Percentiles rank a stretch among this genome's conserved stretches.
Evolutionary conservation across 2,113 vertebrate genomes (phyloP).

Genomic region (Uria lomvia): DNA sequence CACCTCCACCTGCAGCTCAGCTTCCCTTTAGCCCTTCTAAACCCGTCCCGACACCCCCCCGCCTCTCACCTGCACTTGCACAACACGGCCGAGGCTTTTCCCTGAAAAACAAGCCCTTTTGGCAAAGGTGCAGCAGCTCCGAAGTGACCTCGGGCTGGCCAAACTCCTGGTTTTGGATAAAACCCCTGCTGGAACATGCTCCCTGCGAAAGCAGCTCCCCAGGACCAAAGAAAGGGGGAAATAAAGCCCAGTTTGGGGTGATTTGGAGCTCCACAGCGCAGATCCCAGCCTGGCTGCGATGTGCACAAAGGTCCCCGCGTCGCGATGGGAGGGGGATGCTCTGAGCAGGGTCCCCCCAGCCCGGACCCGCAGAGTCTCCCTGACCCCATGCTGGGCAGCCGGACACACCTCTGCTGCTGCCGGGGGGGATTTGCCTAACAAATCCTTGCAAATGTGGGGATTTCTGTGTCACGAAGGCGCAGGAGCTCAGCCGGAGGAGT

Average conservation of each 20-base stretch:
- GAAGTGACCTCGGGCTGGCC: accelerated
- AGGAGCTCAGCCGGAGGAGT: neutral
- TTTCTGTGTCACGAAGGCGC: neutral
- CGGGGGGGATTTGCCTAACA: constrained; percentile 33
- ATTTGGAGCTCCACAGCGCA: neutral
- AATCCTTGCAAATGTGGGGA: constrained; percentile 12
- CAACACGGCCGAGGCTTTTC: accelerated
- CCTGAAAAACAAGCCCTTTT: accelerated
- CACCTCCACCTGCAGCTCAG: neutral
- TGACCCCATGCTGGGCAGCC: accelerated
- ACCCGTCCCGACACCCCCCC: accelerated
- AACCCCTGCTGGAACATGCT: accelerated
- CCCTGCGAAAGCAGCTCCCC: accelerated
- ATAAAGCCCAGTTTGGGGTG: accelerated
- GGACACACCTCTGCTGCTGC: neutral
- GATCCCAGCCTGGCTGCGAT: neutral
- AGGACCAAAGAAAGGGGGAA: neutral
- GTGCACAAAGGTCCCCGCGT: accelerated
- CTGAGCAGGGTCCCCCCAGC: neutral
- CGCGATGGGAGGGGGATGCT: neutral
- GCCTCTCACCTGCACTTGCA: accelerated
- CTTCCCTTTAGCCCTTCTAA: neutral
- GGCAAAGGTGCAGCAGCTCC: neutral
- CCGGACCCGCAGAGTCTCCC: neutral
- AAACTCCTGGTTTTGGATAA: neutral